Evolutionary conservation across 2,888 invertebrate species (phyloP), one percentile per base, ranked within the genome.

Genomic region (Conops quadrifasciatus): DNA sequence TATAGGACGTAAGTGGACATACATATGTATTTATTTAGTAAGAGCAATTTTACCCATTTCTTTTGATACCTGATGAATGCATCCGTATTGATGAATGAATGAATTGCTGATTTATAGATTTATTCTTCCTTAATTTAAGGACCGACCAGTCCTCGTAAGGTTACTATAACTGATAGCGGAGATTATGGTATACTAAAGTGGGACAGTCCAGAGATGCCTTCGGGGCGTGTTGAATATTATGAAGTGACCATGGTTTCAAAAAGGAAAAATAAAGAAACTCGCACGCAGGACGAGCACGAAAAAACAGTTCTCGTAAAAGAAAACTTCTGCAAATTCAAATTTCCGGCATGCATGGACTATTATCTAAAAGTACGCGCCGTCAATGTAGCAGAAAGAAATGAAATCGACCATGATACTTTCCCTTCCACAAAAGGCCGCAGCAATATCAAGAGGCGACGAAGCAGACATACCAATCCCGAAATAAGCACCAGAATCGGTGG

Each of bases 201-300:
- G 90, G 81, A 85, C 9, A 80, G 78, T 56, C 90, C 90, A 21
- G 77, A 79, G 47, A 79, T 83, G 64, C 84, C 87, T 53, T 89
- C 88, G 16, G 90, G 90, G 1, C 86, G 86, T n/a, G 82, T 89
- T 2, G 87, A 89, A 77, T 82, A 82, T 26, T 91, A 90, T 79
- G 87, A 90, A 82, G 83, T 91, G 26, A 75, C 73, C 24, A 71
- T 78, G 47, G 62, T 72, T 47, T 69, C 70, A 2, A 66, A 30
- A 7, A 71, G 70, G 15, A 70, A 72, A 67, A 73, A 75, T 24
- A 58, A 28, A 28, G 58, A 28, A 2, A 11, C 28, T 16, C 15
- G 26, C 4, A 4, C 16, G 28, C 26, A 28, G 9, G 70, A 73
- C 1, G 68, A 53, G 21, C 51, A 73, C 15, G 71, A 75, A 11